Conservation (phyloP, 2,888 invertebrate species). For the Caenorhabditis sp. region DNA sequence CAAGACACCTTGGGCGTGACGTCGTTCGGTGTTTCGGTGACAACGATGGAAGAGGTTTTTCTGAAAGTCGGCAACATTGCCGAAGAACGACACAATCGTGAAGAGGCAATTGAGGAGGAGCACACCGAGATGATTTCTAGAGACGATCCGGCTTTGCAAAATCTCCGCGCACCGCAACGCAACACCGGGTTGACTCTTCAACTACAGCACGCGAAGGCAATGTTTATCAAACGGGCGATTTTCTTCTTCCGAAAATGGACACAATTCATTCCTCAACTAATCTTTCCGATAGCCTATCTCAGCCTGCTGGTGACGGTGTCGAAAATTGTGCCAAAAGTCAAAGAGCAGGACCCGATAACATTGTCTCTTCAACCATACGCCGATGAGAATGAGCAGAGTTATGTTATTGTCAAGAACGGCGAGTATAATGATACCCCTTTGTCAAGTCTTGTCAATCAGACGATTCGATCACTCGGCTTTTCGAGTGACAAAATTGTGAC, state of each 20-base stretch:
- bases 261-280: slow-evolving; percentile 60
- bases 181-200: slow-evolving; percentile 47
- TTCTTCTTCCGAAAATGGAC: slow-evolving; percentile 63
- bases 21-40: slow-evolving; percentile 84
- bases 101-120: slow-evolving; percentile 36
- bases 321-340: slow-evolving; percentile 40
- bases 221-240: slow-evolving; percentile 60
- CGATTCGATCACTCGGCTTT: slow-evolving; percentile 3
- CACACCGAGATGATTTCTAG: slow-evolving; percentile 28
- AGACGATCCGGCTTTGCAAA: slow-evolving; percentile 40
- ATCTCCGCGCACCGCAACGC: slow-evolving; percentile 32
- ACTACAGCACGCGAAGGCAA: slow-evolving; percentile 55
- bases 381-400: slow-evolving; percentile 14
- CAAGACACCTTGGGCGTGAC: slow-evolving; percentile 77
- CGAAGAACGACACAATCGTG: slow-evolving; percentile 44
- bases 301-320: slow-evolving; percentile 43
- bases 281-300: slow-evolving; percentile 52
- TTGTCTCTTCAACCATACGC: slow-evolving; percentile 36
- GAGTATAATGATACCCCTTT: background rate
- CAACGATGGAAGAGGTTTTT: slow-evolving; percentile 88
- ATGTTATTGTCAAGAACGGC: slow-evolving; percentile 6
- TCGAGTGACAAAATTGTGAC: background rate
- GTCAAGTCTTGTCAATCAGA: slow-evolving; percentile 6
- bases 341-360: slow-evolving; percentile 40
- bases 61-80: slow-evolving; percentile 75